Base-by-base conservation (phyloP, 2,797 vertebrate species). In the Lophura swinhoii region DNA sequence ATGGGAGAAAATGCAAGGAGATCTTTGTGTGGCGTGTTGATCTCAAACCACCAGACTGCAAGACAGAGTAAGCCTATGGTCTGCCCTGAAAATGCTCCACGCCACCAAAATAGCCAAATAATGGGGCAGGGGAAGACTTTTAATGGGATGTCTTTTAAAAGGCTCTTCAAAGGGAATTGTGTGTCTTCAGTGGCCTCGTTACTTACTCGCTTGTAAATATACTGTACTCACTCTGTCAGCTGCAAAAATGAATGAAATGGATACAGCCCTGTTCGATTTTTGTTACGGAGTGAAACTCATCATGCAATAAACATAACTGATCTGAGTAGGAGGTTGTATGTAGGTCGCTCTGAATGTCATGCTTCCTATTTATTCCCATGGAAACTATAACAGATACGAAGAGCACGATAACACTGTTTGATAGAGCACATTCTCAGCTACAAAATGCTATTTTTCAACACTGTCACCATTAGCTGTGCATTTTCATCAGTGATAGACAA, bases 11-110 rank as follows among this genome's bases (percentile, higher is more conserved):
- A 37, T 12, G 53, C 12, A 10, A 72, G 39, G 31, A 77, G 49
- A 22, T 76, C 35, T 43, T 64, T 73, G 43, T 28, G 53, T 71
- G 62, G 28, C 41, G 22, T 28, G 17, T 21, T 11, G 3, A 1
- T n/a, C 43, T 87, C 6, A 0, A 1, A 31, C 22, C 29, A 6
- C 41, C 48, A 0, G 3, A 6, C 46, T 58, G 43, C 16, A 33
- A 2, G 37, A 3, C 17, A 41, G 31, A 10, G 14, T 18, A 28
- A 53, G 39, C 35, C 53, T n/a, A 4, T 39, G 58, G 43, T 37
- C 60, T 71, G 49, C 72, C 58, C 56, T 60, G 37, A 9, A 26
- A 43, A 26, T 66, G 33, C 9, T 58, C 44, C 58, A 35, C 33
- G 17, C 43, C 28, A 2, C 37, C n/a, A 60, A 51, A 49, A 35